phyloP scores from a whole-genome alignment of 2,797 vertebrate species.

The Enteromius unitaeniatus region DNA sequence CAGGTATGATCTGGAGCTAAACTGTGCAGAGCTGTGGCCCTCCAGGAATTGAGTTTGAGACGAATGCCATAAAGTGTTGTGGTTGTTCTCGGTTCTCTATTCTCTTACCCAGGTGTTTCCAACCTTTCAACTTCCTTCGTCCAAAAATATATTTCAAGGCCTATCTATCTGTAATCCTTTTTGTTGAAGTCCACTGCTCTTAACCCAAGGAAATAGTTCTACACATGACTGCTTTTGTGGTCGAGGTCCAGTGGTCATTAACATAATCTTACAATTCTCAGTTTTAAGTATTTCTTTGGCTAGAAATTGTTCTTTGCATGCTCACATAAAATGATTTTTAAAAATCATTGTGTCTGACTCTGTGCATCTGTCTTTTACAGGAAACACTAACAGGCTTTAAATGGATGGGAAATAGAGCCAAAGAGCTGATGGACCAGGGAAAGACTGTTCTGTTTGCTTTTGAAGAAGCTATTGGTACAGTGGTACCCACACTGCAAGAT shows the following conservation, averaged over 20 bases:
- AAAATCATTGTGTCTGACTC: too few relatives aligned
- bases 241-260: neutral
- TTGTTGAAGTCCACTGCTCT: neutral
- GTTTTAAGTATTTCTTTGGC: neutral
- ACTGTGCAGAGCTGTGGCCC: too few relatives aligned
- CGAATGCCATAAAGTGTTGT: neutral
- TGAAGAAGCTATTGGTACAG: constrained; percentile 96
- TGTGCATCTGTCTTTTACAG: constrained; percentile 68
- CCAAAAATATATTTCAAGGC: neutral
- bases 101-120: neutral
- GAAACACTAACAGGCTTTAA: constrained; percentile 98
- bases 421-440: constrained; percentile 87
- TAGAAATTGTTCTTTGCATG: neutral
- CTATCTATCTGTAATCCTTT: neutral
- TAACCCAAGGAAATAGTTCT: neutral
- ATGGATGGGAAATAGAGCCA: constrained; percentile 98
- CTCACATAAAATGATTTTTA: neutral
- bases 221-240: too few relatives aligned
- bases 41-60: too few relatives aligned
- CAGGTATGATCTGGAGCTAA: too few relatives aligned
- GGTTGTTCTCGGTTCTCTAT: neutral
- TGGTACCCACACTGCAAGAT: neutral
- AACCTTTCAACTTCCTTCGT: neutral
- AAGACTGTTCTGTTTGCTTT: constrained; percentile 96
- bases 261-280: neutral